Base-by-base conservation (phyloP, 1,140 invertebrate species). In the Bombus affinis region DNA sequence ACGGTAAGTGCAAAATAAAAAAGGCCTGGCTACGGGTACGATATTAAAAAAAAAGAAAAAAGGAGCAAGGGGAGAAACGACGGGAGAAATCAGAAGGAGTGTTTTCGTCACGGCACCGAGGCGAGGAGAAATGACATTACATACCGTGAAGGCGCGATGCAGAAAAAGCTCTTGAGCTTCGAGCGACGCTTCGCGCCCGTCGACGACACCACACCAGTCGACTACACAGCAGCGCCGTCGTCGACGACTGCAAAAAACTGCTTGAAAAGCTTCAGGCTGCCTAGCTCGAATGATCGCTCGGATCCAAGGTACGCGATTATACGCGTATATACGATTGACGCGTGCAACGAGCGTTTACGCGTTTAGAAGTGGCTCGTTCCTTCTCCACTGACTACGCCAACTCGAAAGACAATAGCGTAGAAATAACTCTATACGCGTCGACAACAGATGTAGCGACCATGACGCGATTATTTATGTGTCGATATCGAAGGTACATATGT, bases 151-250 rank as follows among this genome's bases (percentile, higher is more conserved):
- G 92, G 92, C 90, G 91, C 91, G 90, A 93, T 89, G 90, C 89
- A 92, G 92, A 92, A 93, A 94, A 93, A 93, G 90, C 89, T 91
- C 88, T 93, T 89, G 77, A 92, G 90, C 85, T 88, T 75, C 88
- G 80, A 91, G 89, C 88, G 88, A 92, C 85, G 88, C 85, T 90
- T 90, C 87, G 85, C 81, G 85, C 85, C 53, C 86, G 85, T 86
- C 87, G 91, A 89, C 90, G 90, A 89, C 89, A 92, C 91, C 78
- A 65, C 59, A 28, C 59, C 28, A 57, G n/a, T 72, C 72, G 78
- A 83, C 68, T 44, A 86, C 72, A 39, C 35, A n/a, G 32, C 82
- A 47, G 39, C 74, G 47, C 32, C 72, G 53, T 77, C 68, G 75
- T 53, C 73, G 62, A 81, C 73, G 77, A 70, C 79, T 85, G 86